phyloP scores from a whole-genome alignment of 2,797 vertebrate species.

The Syngnathus acus region DNA sequence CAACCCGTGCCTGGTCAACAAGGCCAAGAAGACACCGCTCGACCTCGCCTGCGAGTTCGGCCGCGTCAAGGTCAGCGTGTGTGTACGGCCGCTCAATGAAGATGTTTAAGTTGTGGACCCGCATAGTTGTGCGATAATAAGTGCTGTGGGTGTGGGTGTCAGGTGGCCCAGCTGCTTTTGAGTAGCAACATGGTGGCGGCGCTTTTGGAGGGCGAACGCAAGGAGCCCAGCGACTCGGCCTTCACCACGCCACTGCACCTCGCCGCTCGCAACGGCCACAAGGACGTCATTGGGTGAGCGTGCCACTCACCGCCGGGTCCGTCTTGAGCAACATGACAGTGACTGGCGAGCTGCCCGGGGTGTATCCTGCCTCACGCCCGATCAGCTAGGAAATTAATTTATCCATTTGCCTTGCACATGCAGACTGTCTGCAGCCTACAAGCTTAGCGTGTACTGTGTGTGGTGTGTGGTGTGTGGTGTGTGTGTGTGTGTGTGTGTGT shows the following conservation, averaged over 20 bases:
- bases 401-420: not conserved
- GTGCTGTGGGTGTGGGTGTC: not conserved
- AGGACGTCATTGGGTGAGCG: conserved; percentile 84
- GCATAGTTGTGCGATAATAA: too few species aligned
- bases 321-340: too few species aligned
- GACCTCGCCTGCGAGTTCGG: conserved; percentile 93
- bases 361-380: too few species aligned
- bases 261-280: conserved; percentile 90
- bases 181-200: conserved; percentile 91
- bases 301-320: too few species aligned
- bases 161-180: conserved; percentile 90
- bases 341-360: too few species aligned
- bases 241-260: conserved; percentile 89
- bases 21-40: conserved; percentile 86
- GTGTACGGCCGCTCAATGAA: too few species aligned
- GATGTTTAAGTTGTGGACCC: too few species aligned
- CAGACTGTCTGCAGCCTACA: not conserved
- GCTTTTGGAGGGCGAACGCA: conserved; percentile 85
- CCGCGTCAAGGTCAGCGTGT: conserved; percentile 69
- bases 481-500: not conserved
- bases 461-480: too few species aligned
- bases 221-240: conserved; percentile 81
- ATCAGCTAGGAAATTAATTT: not conserved
- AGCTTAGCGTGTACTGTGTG: not conserved
- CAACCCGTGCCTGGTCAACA: conserved; percentile 86